Evolutionary conservation across 2,113 vertebrate species (phyloP).

Genomic region (Gallinago jamesoni): DNA sequence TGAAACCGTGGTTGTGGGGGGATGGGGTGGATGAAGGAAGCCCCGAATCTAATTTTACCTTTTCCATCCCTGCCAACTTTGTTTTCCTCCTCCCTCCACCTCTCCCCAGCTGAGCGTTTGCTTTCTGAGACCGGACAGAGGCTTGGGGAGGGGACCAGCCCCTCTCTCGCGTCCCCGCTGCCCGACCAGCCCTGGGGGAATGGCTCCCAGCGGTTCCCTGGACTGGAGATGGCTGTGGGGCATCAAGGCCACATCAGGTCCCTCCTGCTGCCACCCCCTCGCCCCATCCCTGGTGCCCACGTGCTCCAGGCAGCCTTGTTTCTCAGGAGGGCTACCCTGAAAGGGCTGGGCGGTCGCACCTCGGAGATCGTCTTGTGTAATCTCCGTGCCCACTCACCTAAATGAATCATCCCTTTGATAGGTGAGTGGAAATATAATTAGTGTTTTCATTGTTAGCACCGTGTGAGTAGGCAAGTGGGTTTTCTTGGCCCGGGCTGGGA

Average conservation of each 20-base stretch:
- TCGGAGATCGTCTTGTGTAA: constrained; percentile 21
- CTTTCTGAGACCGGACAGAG: not conserved
- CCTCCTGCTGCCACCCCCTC: not conserved
- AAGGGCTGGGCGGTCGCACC: not conserved
- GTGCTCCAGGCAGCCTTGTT: not conserved
- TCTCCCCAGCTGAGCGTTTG: not conserved
- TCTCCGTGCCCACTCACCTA: constrained; percentile 52
- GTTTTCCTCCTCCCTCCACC: not conserved
- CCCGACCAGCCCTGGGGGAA: not conserved
- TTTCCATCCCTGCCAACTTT: not conserved
- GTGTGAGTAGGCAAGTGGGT: constrained; percentile 46
- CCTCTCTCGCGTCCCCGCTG: rapidly evolving
- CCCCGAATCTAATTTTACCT: not conserved
- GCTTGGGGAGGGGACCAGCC: not conserved
- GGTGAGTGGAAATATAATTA: constrained; percentile 60
- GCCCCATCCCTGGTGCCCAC: not conserved
- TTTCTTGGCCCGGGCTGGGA: constrained; percentile 24
- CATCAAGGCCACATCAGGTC: rapidly evolving
- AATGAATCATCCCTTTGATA: constrained; percentile 58
- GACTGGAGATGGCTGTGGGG: not conserved
- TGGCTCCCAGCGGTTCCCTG: rapidly evolving
- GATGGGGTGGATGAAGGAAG: not conserved
- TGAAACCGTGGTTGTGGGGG: not conserved
- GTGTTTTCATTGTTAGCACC: constrained; percentile 62
- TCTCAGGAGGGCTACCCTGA: not conserved